Percentiles rank a stretch among this genome's conserved stretches.
Evolutionary conservation across 2,797 vertebrate genomes (phyloP).

Genomic region (Enteromius thamalakanensis): DNA sequence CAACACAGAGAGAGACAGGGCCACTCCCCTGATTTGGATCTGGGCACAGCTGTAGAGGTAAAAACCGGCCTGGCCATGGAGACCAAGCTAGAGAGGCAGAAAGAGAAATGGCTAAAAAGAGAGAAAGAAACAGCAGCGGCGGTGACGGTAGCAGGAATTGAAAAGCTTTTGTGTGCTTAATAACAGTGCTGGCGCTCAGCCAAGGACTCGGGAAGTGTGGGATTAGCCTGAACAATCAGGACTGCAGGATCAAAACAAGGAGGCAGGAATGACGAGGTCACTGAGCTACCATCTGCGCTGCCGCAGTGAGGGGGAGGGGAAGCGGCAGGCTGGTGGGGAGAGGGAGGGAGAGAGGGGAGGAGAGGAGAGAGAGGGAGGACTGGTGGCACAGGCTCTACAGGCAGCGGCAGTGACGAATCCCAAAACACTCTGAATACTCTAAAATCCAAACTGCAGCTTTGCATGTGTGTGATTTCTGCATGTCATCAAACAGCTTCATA

Average conservation of each 20-base stretch:
- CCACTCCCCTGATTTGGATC: constrained; percentile 32
- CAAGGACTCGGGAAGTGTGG: constrained; percentile 85
- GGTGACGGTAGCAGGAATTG: constrained; percentile 81
- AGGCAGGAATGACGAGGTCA: constrained; percentile 90
- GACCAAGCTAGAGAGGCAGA: constrained; percentile 55
- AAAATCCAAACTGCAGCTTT: constrained; percentile 12
- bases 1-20: not conserved
- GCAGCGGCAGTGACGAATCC: constrained; percentile 64
- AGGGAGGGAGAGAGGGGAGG: constrained; percentile 52
- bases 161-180: constrained; percentile 91
- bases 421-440: constrained; percentile 7
- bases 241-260: constrained; percentile 90
- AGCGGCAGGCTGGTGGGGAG: constrained; percentile 58
- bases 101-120: constrained; percentile 29
- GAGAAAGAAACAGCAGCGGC: constrained; percentile 55
- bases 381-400: constrained; percentile 66
- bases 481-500: not conserved
- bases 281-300: constrained; percentile 94
- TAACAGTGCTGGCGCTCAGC: constrained; percentile 84
- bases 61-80: constrained; percentile 21
- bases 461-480: not conserved
- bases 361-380: constrained; percentile 66
- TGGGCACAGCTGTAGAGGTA: constrained; percentile 21
- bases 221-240: constrained; percentile 92
- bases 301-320: constrained; percentile 88